Base-by-base conservation (phyloP, 2,888 invertebrate species). In the Drosophila demipolita region DNA sequence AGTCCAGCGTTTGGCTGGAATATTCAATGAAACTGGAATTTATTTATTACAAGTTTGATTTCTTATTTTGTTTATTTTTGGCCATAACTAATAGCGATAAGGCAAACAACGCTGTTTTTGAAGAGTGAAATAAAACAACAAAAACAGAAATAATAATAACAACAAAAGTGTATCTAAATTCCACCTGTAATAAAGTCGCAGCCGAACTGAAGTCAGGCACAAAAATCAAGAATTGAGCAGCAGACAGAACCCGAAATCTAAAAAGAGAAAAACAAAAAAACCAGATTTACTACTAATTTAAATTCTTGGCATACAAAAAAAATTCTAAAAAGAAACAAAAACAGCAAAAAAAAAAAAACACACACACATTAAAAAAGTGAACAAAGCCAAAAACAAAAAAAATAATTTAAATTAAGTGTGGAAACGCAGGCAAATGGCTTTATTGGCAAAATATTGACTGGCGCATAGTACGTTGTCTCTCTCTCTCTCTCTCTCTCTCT, bases 251-350 rank as follows among this genome's bases (percentile, higher is more conserved):
- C 84, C 84, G 79, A 89, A 89, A 84, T 80, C 70, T 63, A 67
- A 70, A 59, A 54, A 54, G 35, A 36, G n/a, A 32, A 62, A 62
- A 38, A 58, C 35, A 45, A 23, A 70, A 86, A 87, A 89, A 90
- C 89, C 85, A 83, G 88, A 89, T 87, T 89, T 87, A 82, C 89
- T 83, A 86, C 89, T 87, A 86, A 89, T 89, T 89, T 86, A 89
- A 89, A 89, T 89, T 89, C 89, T 86, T 81, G 79, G 78, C 87
- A 87, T 80, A 90, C 76, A 84, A 83, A 78, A 74, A 74, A 74
- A 45, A 74, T 73, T 78, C 66, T 80, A 80, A 74, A 80, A 74
- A 42, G 40, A 42, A 40, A 40, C 40, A 64, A 42, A 53, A 72
- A 62, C 23, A 15, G 45, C 45, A 45, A 65, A 20, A 64, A 58